Percentiles rank a stretch among this genome's conserved stretches.
phyloP scores from a whole-genome alignment of 2,113 vertebrate genomes.

The Clarias batrachus region DNA sequence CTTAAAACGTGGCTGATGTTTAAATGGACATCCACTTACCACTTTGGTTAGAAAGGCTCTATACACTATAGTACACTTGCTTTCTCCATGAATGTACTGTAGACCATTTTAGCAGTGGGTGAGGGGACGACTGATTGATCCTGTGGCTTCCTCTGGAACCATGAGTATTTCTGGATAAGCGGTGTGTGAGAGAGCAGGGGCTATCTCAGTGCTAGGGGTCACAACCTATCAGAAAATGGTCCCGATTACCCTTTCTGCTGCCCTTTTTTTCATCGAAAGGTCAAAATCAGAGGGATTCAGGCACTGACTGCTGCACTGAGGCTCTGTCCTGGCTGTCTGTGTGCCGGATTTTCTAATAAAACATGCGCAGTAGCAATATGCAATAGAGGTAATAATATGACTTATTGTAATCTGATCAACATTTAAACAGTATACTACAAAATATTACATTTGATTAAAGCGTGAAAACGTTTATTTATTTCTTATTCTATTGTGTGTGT shows the following conservation, averaged over 20 bases:
- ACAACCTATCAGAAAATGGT: conserved; percentile 62
- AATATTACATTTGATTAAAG: not conserved
- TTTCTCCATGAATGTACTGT: conserved; percentile 60
- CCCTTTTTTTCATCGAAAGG: not conserved
- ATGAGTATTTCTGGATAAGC: not conserved
- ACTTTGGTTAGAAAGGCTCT: not conserved
- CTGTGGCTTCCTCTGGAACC: conserved; percentile 49
- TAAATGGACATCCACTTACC: not conserved
- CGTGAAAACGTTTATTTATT: not conserved
- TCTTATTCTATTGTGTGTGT: not conserved
- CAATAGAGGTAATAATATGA: not conserved
- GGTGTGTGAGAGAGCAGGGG: conserved; percentile 5
- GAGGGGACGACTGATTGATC: conserved; percentile 65
- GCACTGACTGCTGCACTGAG: not conserved
- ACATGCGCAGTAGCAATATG: not conserved
- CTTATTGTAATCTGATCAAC: not conserved
- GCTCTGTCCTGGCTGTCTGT: not conserved
- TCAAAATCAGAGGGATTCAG: not conserved
- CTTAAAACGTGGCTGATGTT: not conserved
- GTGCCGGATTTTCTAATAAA: not conserved
- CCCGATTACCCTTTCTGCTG: conserved; percentile 61
- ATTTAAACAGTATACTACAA: not conserved
- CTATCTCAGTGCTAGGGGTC: conserved; percentile 58
- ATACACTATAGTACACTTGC: not conserved
- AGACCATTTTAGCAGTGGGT: conserved; percentile 56